Conservation (phyloP, 2,797 vertebrate genomes). For the Morus bassanus region DNA sequence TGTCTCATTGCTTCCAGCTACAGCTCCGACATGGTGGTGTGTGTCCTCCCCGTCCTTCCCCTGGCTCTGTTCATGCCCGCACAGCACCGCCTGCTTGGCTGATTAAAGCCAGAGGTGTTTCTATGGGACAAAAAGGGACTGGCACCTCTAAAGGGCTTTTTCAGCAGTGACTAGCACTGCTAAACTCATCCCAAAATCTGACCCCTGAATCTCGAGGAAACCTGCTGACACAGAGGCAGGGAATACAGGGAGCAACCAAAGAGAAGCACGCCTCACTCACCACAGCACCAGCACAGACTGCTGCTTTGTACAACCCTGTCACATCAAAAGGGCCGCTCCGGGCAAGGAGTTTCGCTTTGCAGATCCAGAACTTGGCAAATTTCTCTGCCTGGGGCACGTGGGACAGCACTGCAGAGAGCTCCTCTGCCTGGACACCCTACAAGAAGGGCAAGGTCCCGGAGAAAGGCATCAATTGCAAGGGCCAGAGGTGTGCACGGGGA, state of each 20-base stretch:
- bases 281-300: conserved; percentile 78
- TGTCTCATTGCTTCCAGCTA: neutral
- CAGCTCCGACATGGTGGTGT: rapidly evolving
- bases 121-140: neutral
- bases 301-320: conserved; percentile 82
- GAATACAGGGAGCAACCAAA: rapidly evolving
- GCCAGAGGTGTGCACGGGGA: neutral
- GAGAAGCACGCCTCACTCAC: conserved; percentile 56
- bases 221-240: neutral
- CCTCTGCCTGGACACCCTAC: conserved; percentile 75
- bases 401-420: conserved; percentile 61
- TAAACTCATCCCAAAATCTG: neutral
- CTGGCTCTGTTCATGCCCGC: rapidly evolving
- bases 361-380: conserved; percentile 92
- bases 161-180: neutral
- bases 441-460: neutral
- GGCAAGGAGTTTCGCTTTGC: conserved; percentile 83
- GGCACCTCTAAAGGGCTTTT: neutral
- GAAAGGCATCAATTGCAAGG: neutral
- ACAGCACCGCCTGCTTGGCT: rapidly evolving
- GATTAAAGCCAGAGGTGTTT: neutral
- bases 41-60: rapidly evolving
- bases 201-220: rapidly evolving
- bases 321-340: conserved; percentile 79
- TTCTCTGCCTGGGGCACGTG: conserved; percentile 83